Base-by-base conservation (phyloP, 2,113 vertebrate genomes). In the Picathartes gymnocephalus region DNA sequence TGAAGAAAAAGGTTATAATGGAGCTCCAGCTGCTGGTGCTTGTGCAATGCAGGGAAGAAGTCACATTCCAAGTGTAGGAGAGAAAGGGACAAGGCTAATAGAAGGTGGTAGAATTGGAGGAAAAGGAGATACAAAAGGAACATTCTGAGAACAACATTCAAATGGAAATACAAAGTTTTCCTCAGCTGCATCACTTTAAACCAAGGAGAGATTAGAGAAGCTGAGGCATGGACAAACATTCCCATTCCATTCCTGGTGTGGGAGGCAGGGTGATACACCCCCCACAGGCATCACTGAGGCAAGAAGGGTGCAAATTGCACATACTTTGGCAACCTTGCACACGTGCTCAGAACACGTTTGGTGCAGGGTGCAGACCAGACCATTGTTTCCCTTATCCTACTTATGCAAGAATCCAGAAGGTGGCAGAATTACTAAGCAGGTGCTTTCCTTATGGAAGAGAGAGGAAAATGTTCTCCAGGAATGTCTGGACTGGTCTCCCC, bases 381-480 rank as follows among this genome's bases (percentile, higher is more conserved):
- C 8, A 7, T 37, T 47, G 48, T 53, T 68, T 80, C n/a, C 72
- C 39, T 61, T 66, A 60, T 89, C n/a, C 69, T 31, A n/a, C 47
- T 50, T 66, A 42, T 0, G 16, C 19, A 61, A n/a, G 53, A 88
- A 50, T 81, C 77, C 92, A 74, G 73, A 89, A 86, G 78, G 84
- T 84, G 65, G 69, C 89, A 91, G 81, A 64, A 79, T 65, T 73
- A 91, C 51, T 62, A 48, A 73, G 69, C 60, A 89, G 77, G 81
- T 86, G 51, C 56, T 91, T 80, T 73, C 22, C 45, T 62, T 15
- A 13, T 14, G 23, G 50, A 72, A 23, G 28, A 70, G 53, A 37
- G 44, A n/a, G 74, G 54, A 73, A 64, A 35, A 4, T 10, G 21
- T 28, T 70, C 25, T 62, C 48, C 40, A 10, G 40, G 44, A 79